Percentiles rank a stretch among this genome's conserved stretches.
Evolutionary conservation across 2,113 vertebrate genomes (phyloP).

Genomic region (Acinonyx jubatus): DNA sequence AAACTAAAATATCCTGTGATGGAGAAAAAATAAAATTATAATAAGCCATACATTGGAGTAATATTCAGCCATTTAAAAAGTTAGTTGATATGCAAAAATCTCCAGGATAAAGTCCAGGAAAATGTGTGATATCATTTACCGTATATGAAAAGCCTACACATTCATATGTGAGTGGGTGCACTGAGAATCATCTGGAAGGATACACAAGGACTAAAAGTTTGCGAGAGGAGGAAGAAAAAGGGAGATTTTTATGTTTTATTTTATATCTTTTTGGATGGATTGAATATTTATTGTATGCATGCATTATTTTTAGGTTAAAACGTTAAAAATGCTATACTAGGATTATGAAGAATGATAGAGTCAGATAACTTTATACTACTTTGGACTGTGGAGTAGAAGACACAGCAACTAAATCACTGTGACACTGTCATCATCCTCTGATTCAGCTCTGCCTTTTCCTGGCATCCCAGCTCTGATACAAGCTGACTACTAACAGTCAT

Average conservation of each 20-base stretch:
- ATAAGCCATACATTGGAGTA: background rate
- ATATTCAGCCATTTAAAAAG: background rate
- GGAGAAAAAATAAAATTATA: background rate
- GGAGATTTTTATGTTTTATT: background rate
- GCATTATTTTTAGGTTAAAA: slow-evolving; percentile 17
- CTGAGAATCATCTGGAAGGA: background rate
- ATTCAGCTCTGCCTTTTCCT: background rate
- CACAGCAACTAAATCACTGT: background rate
- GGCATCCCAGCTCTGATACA: background rate
- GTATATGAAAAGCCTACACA: background rate
- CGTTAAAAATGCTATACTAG: background rate
- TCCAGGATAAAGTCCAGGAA: background rate
- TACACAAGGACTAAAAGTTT: background rate
- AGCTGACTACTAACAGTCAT: background rate
- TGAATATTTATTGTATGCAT: background rate
- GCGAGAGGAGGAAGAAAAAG: background rate
- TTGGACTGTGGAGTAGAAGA: background rate
- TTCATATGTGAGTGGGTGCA: background rate
- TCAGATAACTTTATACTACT: background rate
- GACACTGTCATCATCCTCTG: background rate
- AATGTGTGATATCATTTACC: background rate
- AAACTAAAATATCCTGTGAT: background rate
- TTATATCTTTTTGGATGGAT: background rate
- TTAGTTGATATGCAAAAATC: background rate
- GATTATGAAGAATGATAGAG: background rate